Base-by-base conservation (phyloP, 1,140 invertebrate species). In the Scaptomyza montana region DNA sequence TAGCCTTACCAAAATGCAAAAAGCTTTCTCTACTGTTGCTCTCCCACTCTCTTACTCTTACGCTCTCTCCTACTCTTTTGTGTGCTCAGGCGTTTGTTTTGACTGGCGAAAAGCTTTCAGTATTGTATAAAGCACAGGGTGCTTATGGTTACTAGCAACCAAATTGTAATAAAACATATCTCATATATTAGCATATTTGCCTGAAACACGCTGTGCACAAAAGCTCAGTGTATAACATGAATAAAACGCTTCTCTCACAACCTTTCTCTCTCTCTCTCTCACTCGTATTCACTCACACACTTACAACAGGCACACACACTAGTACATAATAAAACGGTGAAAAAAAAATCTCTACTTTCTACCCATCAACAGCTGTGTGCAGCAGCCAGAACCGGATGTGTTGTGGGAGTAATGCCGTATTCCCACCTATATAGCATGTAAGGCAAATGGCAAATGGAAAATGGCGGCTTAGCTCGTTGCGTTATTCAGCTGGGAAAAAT, bases 401-500 rank as follows among this genome's bases (percentile, higher is more conserved):
- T 72, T 57, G 65, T 75, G 70, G 62, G 51, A 36, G 69, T 47
- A 33, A 57, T 66, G 68, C 70, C 74, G 57, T 70, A 59, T 61
- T 71, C 57, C 63, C 54, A 62, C 60, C 54, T 51, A 59, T 33
- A 33, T 51, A 59, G 56, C 62, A 57, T 66, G 62, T 61, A 64
- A 45, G 30, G 41, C 59, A 65, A 67, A 25, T 25, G 21, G 21
- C 21, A 25, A 81, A 81, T 78, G 41, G 56, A 66, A 81, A 77
- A 65, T 73, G 74, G 67, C 74, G 63, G 71, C 59, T 73, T 62
- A 59, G 62, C 66, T 25, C 50, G 46, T 28, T 36, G 21, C 30
- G 41, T 41, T 41, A 85, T 67, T 81, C 82, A 87, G 82, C 75
- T 86, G 82, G 78, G 78, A 86, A 72, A 78, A 78, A 73, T 86